Percentiles rank a stretch among this genome's conserved stretches.
phyloP scores from a whole-genome alignment of 2,888 invertebrate species.

The Abrostola tripartita region DNA sequence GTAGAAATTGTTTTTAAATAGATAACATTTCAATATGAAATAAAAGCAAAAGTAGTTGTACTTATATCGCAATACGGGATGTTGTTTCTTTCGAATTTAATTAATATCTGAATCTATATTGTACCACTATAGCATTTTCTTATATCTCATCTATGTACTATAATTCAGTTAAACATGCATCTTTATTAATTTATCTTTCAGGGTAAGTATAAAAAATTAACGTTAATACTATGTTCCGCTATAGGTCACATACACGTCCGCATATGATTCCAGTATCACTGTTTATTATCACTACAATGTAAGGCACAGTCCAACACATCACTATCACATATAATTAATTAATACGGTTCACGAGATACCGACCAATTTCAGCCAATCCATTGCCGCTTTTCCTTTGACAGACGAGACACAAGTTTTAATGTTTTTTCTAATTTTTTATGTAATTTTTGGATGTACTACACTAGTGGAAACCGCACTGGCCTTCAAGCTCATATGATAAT shows the following conservation, averaged over 20 bases:
- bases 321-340: constrained; percentile 60
- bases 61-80: too few relatives aligned
- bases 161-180: neutral
- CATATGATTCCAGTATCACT: constrained; percentile 27
- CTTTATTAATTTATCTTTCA: neutral
- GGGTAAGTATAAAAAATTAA: constrained; percentile 2
- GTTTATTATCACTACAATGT: constrained; percentile 16
- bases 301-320: constrained; percentile 61
- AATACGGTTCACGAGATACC: constrained; percentile 71
- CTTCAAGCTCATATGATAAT: constrained; percentile 85
- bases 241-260: constrained; percentile 37
- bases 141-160: too few relatives aligned
- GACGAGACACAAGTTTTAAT: constrained; percentile 37
- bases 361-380: constrained; percentile 88
- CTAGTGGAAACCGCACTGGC: constrained; percentile 77
- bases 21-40: too few relatives aligned
- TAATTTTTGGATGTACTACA: constrained; percentile 60
- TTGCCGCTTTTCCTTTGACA: constrained; percentile 71
- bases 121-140: too few relatives aligned
- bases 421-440: constrained; percentile 54
- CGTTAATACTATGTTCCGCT: neutral
- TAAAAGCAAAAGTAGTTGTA: too few relatives aligned
- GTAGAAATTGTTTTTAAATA: too few relatives aligned
- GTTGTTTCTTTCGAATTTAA: too few relatives aligned
- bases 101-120: too few relatives aligned